These are phyloP conservation scores for Hermetia illucens DNA, from an alignment of 1,140 invertebrate genomes.

Conservation along the genomic window DNA sequence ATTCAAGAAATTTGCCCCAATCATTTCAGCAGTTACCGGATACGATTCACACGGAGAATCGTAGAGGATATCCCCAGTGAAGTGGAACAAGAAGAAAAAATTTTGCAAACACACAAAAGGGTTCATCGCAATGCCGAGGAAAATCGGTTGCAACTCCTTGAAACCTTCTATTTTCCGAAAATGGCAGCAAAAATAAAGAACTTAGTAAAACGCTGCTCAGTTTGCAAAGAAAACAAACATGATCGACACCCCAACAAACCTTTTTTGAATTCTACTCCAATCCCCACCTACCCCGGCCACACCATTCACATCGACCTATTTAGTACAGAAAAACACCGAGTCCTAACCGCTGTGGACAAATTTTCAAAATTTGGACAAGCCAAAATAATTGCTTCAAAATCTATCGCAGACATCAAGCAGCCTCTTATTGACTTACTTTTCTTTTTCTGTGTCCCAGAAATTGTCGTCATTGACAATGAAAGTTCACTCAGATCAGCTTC, in stretches of 20 bases:
- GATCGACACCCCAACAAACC: constrained; percentile 6
- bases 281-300: constrained; percentile 5
- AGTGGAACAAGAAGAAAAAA: constrained; percentile 4
- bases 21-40: background rate
- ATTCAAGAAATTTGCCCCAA: background rate
- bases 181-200: constrained; percentile 4
- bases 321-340: background rate
- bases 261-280: constrained; percentile 4
- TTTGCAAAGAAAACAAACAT: constrained; percentile 8
- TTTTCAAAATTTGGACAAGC: constrained; percentile 3
- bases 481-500: constrained; percentile 3
- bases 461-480: constrained; percentile 8
- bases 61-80: constrained; percentile 2
- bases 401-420: background rate
- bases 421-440: background rate
- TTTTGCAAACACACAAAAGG: constrained; percentile 3
- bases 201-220: constrained; percentile 1
- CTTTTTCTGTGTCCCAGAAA: constrained; percentile 4
- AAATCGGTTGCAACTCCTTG: constrained; percentile 5
- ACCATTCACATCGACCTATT: constrained; percentile 8
- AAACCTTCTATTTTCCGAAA: constrained; percentile 6
- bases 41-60: background rate
- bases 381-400: background rate
- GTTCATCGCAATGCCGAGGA: constrained; percentile 5
- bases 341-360: background rate